Evolutionary conservation across 1,140 invertebrate species (phyloP).

Genomic region (Alviniconcha marisindica): DNA sequence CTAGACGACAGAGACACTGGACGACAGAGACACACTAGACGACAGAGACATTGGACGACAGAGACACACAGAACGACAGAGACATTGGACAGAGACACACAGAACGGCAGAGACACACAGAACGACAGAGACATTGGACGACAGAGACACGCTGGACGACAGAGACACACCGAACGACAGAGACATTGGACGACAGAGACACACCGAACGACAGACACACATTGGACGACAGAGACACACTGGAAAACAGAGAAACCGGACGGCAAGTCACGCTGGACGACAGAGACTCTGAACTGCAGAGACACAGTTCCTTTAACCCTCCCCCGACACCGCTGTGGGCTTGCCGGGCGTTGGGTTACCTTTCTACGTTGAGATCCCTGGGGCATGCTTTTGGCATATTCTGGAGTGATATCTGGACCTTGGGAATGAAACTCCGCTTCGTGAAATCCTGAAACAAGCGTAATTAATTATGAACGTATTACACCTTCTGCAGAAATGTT

Average conservation of each 20-base stretch:
- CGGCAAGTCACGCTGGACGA: neutral
- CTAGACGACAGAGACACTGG: too few relatives aligned
- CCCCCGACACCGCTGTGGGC: too few relatives aligned
- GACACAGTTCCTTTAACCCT: neutral
- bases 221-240: neutral
- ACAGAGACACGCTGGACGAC: neutral
- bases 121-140: neutral
- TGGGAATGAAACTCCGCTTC: neutral
- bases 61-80: too few relatives aligned
- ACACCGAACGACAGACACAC: neutral
- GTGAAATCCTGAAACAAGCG: neutral
- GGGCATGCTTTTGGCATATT: neutral
- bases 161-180: neutral
- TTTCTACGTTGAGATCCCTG: neutral
- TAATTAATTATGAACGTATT: too few relatives aligned
- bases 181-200: neutral
- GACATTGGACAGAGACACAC: neutral
- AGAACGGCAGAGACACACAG: too few relatives aligned
- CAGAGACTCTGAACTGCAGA: neutral
- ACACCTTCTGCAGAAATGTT: neutral
- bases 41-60: too few relatives aligned
- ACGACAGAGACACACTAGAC: too few relatives aligned
- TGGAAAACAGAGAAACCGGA: too few relatives aligned
- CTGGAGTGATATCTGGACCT: neutral
- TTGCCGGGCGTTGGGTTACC: neutral